Evolutionary conservation across 2,888 invertebrate species (phyloP).

Genomic region (Tetranychus truncatus): DNA sequence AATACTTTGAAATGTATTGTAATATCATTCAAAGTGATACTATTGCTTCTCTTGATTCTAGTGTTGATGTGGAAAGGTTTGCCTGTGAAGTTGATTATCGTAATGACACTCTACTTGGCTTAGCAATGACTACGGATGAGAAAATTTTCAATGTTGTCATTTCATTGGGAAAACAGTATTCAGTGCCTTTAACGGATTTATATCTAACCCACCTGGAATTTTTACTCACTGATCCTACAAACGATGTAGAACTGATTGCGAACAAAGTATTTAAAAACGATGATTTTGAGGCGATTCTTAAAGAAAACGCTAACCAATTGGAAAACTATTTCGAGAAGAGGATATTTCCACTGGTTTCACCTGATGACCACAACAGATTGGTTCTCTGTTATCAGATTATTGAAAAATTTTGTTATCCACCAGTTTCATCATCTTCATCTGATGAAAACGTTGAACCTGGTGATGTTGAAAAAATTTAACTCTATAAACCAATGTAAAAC

Average conservation of each 20-base stretch:
- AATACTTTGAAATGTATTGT: background rate
- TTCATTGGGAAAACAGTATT: slow-evolving; percentile 4
- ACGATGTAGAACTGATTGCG: slow-evolving; percentile 1
- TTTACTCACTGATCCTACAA: background rate
- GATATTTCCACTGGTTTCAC: background rate
- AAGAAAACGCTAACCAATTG: background rate
- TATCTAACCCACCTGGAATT: slow-evolving; percentile 8
- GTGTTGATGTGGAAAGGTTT: slow-evolving; percentile 8
- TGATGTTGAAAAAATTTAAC: background rate
- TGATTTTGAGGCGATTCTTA: background rate
- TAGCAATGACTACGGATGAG: slow-evolving; percentile 8
- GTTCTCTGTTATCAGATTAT: slow-evolving; percentile 7
- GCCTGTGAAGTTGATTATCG: background rate
- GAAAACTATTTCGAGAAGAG: slow-evolving; percentile 5
- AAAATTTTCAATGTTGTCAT: background rate
- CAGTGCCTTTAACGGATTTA: background rate
- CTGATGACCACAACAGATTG: background rate
- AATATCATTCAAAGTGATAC: background rate
- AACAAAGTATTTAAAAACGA: background rate
- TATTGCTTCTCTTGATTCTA: background rate
- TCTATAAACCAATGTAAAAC: too few relatives aligned
- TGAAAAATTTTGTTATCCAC: slow-evolving; percentile 1
- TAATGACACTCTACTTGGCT: slow-evolving; percentile 6
- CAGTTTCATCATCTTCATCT: background rate
- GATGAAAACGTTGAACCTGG: background rate